phyloP scores from a whole-genome alignment of 2,797 vertebrate species.

The Xerus rutilus region DNA sequence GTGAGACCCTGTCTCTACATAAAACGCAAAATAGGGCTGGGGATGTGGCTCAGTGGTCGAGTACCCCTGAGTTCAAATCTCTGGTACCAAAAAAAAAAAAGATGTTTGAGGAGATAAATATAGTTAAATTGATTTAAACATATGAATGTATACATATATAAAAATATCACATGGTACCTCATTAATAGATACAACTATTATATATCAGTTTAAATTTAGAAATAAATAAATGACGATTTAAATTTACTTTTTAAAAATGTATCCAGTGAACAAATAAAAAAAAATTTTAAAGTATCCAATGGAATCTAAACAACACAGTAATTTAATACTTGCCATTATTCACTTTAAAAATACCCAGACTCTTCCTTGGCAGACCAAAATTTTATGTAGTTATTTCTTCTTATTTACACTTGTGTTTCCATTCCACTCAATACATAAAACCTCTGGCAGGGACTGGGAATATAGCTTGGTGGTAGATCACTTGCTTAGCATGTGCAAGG shows the following conservation, averaged over 20 bases:
- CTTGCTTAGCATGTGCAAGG: background rate
- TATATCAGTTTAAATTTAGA: background rate
- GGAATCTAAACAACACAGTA: background rate
- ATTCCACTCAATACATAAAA: background rate
- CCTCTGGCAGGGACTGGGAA: background rate
- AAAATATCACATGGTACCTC: background rate
- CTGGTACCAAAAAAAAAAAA: no score
- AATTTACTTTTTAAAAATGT: background rate
- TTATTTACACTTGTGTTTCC: background rate
- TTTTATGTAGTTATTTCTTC: background rate
- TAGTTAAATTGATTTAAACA: no score
- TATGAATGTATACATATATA: no score
- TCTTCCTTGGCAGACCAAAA: background rate
- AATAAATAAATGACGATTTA: background rate
- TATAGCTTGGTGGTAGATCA: no score
- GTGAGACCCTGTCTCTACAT: no score
- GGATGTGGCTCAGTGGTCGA: no score
- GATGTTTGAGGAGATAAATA: no score
- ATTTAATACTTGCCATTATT: slow-evolving; percentile 14
- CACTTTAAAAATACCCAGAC: background rate
- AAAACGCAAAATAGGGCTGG: no score
- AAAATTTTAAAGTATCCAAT: background rate
- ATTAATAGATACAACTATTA: background rate
- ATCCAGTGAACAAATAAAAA: no score
- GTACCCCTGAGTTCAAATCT: no score